Conservation (phyloP, 2,113 vertebrate species). For the Cololabis saira region DNA sequence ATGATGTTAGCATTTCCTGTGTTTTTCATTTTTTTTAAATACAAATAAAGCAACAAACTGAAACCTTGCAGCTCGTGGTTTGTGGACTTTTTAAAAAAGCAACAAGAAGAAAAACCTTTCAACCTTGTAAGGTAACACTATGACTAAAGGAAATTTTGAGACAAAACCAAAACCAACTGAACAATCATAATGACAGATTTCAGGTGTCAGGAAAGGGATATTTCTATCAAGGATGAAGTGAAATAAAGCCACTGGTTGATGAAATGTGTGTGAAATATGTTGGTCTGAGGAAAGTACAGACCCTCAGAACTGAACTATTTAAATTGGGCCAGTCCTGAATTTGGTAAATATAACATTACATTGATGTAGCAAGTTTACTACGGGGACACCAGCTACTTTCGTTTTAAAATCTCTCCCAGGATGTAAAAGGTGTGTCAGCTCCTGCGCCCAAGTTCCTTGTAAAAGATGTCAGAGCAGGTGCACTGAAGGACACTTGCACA, state of each 20-base stretch:
- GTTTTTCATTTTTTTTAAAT: too few relatives aligned
- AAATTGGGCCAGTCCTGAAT: not conserved
- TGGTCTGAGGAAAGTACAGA: not conserved
- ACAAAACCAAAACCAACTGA: constrained; percentile 2
- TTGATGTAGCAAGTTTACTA: constrained; percentile 23
- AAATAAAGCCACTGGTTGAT: not conserved
- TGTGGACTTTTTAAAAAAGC: too few relatives aligned
- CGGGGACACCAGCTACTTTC: constrained; percentile 6
- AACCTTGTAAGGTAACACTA: too few relatives aligned
- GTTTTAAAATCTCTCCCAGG: not conserved
- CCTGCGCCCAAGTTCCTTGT: too few relatives aligned
- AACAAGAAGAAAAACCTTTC: too few relatives aligned
- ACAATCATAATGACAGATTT: constrained; percentile 4
- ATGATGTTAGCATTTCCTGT: too few relatives aligned
- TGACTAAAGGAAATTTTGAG: not conserved
- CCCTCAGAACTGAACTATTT: not conserved
- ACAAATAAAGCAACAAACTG: too few relatives aligned
- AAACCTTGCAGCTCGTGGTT: too few relatives aligned
- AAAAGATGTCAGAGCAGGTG: too few relatives aligned
- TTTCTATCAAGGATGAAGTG: not conserved
- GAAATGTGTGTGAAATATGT: not conserved
- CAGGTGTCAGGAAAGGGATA: not conserved
- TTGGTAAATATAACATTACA: constrained; percentile 1
- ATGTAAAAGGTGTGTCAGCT: too few relatives aligned
- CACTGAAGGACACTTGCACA: too few relatives aligned